phyloP scores from a whole-genome alignment of 1,140 invertebrate genomes.

The Drosophila nigromelanica region DNA sequence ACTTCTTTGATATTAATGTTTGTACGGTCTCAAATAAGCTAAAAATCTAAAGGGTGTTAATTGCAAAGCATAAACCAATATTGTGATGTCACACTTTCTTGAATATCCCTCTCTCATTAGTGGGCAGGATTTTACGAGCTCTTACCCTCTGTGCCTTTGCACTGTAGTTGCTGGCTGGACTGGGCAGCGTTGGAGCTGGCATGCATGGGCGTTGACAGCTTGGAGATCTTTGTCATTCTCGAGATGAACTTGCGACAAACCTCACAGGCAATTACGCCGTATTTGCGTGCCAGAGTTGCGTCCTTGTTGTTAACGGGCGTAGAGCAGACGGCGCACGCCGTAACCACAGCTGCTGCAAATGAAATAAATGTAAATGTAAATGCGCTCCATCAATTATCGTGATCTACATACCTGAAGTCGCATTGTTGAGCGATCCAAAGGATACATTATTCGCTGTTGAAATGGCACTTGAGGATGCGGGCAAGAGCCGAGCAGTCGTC shows the following conservation, averaged over 20 bases:
- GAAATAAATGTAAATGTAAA: background rate
- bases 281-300: conserved; percentile 91
- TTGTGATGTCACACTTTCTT: background rate
- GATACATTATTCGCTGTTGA: conserved; percentile 30
- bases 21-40: too few relatives aligned
- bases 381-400: background rate
- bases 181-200: conserved; percentile 19
- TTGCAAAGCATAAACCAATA: too few relatives aligned
- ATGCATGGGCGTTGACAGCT: conserved; percentile 45
- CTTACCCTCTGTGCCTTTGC: conserved; percentile 88
- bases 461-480: conserved; percentile 57
- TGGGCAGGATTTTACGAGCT: too few relatives aligned
- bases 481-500: conserved; percentile 3
- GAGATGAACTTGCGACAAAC: conserved; percentile 94
- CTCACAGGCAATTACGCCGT: conserved; percentile 93
- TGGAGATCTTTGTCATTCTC: conserved; percentile 86
- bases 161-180: conserved; percentile 84
- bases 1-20: too few relatives aligned
- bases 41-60: too few relatives aligned
- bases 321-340: conserved; percentile 88
- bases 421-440: conserved; percentile 52
- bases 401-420: conserved; percentile 36
- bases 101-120: too few relatives aligned
- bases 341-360: conserved; percentile 23
- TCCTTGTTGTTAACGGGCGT: conserved; percentile 90